A percentile compares a stretch with the other conserved stretches of the same genome.
Conservation (phyloP, 2,888 invertebrate species). For the Tuberolachnus salignus region DNA sequence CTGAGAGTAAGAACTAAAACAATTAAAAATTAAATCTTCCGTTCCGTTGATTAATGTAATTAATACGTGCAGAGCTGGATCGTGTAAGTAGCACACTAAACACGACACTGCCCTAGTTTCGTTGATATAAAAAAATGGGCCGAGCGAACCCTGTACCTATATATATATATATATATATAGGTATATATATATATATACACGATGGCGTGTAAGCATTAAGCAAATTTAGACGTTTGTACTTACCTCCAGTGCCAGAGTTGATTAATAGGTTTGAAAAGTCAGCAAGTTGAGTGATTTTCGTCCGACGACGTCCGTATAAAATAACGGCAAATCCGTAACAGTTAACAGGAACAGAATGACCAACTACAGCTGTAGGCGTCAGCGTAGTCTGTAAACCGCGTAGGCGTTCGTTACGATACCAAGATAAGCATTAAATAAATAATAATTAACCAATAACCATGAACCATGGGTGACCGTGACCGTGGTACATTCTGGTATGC, state of each 20-base stretch:
- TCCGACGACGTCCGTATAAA: neutral
- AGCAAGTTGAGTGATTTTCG: neutral
- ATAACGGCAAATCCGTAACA: neutral
- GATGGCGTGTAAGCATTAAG: neutral
- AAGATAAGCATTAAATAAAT: neutral
- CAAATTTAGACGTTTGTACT: neutral
- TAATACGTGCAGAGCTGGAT: neutral
- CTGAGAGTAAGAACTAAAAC: neutral
- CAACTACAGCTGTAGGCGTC: slow-evolving; percentile 13
- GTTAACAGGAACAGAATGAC: neutral
- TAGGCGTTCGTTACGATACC: neutral
- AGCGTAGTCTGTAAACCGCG: neutral
- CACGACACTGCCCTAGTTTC: slow-evolving; percentile 43
- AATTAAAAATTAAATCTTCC: neutral
- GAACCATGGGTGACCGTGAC: neutral
- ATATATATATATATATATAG: neutral
- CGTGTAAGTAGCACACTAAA: slow-evolving; percentile 44
- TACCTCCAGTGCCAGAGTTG: neutral
- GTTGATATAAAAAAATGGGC: neutral
- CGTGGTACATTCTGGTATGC: neutral
- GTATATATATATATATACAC: neutral
- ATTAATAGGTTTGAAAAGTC: neutral
- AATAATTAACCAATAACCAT: neutral
- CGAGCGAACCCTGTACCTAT: neutral
- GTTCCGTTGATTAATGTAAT: neutral